These are phyloP conservation scores for Drosophila willistoni DNA, from an alignment of 1,140 invertebrate genomes.

Conservation along the genomic window DNA sequence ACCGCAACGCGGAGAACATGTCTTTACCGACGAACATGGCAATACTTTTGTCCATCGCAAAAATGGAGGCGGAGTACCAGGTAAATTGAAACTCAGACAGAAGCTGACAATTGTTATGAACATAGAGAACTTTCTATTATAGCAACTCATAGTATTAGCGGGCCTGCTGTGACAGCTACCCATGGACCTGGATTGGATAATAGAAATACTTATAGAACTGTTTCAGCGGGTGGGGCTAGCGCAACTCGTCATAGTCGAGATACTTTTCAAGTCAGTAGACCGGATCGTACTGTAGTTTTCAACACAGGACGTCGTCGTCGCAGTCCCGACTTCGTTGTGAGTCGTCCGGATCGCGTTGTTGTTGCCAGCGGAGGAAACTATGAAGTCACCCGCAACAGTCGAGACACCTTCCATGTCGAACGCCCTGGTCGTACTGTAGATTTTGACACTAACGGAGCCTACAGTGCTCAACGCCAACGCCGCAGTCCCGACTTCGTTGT, in stretches of 20 bases:
- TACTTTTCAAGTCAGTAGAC: not conserved
- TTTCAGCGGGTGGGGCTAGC: not conserved
- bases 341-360: conserved; percentile 1
- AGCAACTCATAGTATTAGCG: conserved; percentile 27
- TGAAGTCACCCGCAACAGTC: not conserved
- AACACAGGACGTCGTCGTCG: not conserved
- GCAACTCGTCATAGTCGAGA: not conserved
- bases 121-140: not conserved
- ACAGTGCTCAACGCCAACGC: too few relatives aligned
- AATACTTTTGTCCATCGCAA: conserved; percentile 40
- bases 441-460: too few relatives aligned
- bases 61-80: not conserved
- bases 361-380: not conserved
- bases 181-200: not conserved
- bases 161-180: conserved; percentile 16
- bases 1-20: conserved; percentile 26
- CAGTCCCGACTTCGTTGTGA: conserved; percentile 14
- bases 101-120: too few relatives aligned
- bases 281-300: conserved; percentile 23
- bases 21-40: conserved; percentile 45
- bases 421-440: conserved; percentile 21
- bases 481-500: conserved; percentile 17
- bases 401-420: not conserved
- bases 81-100: not conserved
- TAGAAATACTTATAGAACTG: too few relatives aligned